Evolutionary conservation across 2,797 vertebrate species (phyloP).

Genomic region (Strix occidentalis): DNA sequence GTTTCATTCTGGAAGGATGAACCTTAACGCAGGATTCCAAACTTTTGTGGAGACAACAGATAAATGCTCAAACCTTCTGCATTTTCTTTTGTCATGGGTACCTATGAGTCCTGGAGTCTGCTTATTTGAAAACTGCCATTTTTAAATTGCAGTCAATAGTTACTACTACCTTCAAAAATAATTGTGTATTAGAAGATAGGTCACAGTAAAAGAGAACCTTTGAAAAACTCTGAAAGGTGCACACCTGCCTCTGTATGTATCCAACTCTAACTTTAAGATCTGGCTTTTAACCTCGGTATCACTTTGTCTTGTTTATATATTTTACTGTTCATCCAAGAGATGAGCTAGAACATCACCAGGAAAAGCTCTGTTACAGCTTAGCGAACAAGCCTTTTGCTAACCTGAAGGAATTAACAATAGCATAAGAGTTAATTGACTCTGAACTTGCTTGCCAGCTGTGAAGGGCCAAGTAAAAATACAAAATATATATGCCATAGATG

Average conservation of each 20-base stretch:
- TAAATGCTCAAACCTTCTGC: not conserved
- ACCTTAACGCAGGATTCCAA: not conserved
- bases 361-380: not conserved
- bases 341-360: not conserved
- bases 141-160: not conserved
- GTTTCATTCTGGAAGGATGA: not conserved
- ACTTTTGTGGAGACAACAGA: not conserved
- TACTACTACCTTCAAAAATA: not conserved
- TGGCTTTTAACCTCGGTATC: not conserved
- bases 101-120: not conserved
- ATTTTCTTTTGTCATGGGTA: not conserved
- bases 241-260: not conserved
- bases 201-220: not conserved
- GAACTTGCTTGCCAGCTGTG: not conserved
- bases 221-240: not conserved
- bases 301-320: not conserved
- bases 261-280: not conserved
- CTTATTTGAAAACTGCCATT: not conserved
- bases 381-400: not conserved
- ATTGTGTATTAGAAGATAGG: not conserved
- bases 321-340: not conserved
- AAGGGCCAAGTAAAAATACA: not conserved
- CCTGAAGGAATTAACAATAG: not conserved
- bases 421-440: not conserved
- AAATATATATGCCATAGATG: not conserved